Conservation (phyloP, 2,797 vertebrate genomes). For the Bradypodion pumilum region DNA sequence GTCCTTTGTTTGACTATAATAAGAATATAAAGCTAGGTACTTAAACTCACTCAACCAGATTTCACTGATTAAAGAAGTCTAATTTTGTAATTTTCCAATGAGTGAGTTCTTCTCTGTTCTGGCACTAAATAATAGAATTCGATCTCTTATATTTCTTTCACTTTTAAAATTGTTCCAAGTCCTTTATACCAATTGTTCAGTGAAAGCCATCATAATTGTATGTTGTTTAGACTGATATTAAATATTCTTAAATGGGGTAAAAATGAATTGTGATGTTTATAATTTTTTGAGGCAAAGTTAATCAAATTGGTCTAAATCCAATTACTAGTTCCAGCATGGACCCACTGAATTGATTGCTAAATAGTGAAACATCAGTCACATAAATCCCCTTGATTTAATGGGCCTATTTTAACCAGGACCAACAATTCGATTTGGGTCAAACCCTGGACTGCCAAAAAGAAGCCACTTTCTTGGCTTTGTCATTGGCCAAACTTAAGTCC, state of each 20-base stretch:
- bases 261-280: neutral
- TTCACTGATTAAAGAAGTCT: conserved; percentile 33
- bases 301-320: neutral
- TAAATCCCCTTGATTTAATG: no score
- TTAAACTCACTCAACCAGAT: conserved; percentile 25
- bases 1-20: neutral
- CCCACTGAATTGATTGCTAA: no score
- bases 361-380: no score
- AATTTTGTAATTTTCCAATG: conserved; percentile 40
- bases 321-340: no score
- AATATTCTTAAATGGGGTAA: neutral
- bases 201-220: neutral
- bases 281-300: neutral
- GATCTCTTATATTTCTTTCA: conserved; percentile 27
- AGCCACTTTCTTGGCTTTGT: no score
- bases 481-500: no score
- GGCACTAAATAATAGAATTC: conserved; percentile 24
- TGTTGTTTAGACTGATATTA: neutral
- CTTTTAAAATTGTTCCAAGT: conserved; percentile 23
- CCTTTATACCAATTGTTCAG: neutral
- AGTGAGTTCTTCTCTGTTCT: conserved; percentile 14
- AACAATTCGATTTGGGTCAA: no score
- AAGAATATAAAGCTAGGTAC: conserved; percentile 25
- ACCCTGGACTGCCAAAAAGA: no score
- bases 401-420: no score